A percentile compares a stretch with the other conserved stretches of the same genome.
Evolutionary conservation across 2,113 vertebrate genomes (phyloP).

Genomic region (Trogon melanurus): DNA sequence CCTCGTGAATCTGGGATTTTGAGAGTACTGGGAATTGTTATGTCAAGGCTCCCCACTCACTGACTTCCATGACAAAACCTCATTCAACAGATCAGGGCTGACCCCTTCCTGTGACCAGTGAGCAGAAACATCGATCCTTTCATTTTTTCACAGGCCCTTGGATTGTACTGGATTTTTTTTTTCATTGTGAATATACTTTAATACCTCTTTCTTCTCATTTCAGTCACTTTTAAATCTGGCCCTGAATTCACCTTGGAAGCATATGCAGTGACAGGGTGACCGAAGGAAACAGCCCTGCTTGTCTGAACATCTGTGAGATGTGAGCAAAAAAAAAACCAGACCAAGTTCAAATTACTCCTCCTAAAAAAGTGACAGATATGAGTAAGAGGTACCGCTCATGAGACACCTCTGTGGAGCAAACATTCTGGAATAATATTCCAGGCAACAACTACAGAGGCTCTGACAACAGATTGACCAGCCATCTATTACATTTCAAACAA

Average conservation of each 20-base stretch:
- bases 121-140: not conserved
- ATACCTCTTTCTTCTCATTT: not conserved
- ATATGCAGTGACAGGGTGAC: not conserved
- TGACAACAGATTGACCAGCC: slow-evolving; percentile 45
- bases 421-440: slow-evolving; percentile 61
- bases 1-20: not conserved
- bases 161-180: not conserved
- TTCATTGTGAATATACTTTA: not conserved
- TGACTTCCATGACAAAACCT: not conserved
- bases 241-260: not conserved
- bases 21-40: not conserved
- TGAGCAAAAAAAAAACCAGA: not conserved
- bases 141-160: not conserved
- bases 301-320: slow-evolving; percentile 20
- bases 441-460: slow-evolving; percentile 60
- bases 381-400: slow-evolving; percentile 55
- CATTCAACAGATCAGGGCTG: not conserved
- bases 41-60: not conserved
- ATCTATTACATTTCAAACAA: slow-evolving; percentile 51
- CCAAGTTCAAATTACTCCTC: slow-evolving; percentile 16
- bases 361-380: slow-evolving; percentile 53
- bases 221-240: not conserved
- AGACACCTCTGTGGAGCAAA: slow-evolving; percentile 58
- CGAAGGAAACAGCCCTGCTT: not conserved
- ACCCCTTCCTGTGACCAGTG: not conserved